Evolutionary conservation across 2,888 invertebrate species (phyloP), one percentile per base, ranked within the genome.

Genomic region (Drosophila prostipennis): DNA sequence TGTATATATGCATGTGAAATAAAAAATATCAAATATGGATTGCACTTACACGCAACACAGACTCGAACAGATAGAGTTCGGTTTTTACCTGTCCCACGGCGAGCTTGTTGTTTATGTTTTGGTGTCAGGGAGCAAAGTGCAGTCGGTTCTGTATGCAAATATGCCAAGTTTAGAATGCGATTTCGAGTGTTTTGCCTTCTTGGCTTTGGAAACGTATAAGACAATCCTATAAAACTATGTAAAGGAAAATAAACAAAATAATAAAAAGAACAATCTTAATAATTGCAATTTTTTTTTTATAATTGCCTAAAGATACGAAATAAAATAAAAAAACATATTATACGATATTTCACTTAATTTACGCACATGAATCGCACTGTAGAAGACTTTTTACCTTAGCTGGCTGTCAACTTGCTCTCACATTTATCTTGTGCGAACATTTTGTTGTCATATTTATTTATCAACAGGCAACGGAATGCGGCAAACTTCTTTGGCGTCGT

Each of bases 401-500:
- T 54, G 56, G 51, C 43, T 61, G 79, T 43, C 70, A 57, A 42
- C 32, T 19, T 29, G 36, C n/a, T 46, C 29, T 11, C 32, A 61
- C 63, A 61, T 68, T 64, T 69, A 60, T 74, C 69, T 55, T 74
- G 55, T 43, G 64, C 72, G 29, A 53, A 56, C 52, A 37, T 58
- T 74, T 59, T 40, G 52, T 61, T 81, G 74, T 70, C 78, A 82
- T 82, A 77, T 85, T 70, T 82, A 77, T 82, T 73, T 86, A 81
- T 85, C 69, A 79, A 74, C 71, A 49, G 64, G 53, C 74, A 85
- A 69, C 74, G 29, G 42, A 75, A 74, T 80, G 86, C 86, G 65
- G 71, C 69, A 87, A 82, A 86, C 69, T 82, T 82, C 80, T 77
- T 80, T 88, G 88, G 83, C 88, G 88, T 75, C 87, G 52, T 34